Conservation (phyloP, 1,140 invertebrate genomes). For the Zaprionus nigranus region DNA sequence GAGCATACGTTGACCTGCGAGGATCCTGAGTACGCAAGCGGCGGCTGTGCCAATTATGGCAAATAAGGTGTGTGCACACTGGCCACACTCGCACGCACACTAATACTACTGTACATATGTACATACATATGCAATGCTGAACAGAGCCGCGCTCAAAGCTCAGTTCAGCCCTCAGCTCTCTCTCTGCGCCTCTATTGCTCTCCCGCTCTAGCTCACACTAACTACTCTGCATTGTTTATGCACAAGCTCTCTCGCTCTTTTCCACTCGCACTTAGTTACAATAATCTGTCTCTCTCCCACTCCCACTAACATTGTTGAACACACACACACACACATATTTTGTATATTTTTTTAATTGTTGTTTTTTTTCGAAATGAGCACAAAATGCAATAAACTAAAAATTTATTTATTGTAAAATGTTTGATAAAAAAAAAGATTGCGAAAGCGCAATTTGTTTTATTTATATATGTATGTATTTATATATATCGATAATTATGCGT, state of each 20-base stretch:
- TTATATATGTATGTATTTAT: neutral
- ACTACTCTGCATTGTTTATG: conserved; percentile 15
- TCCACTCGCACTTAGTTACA: conserved; percentile 10
- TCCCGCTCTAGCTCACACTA: conserved; percentile 1
- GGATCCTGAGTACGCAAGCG: conserved; percentile 85
- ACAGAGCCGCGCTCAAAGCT: conserved; percentile 40
- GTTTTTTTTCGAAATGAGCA: conserved; percentile 50
- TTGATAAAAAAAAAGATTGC: conserved; percentile 23
- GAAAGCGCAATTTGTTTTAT: conserved; percentile 2
- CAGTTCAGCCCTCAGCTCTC: conserved; percentile 20
- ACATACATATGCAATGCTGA: conserved; percentile 62
- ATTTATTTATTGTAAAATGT: conserved; percentile 76
- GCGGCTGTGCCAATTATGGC: conserved; percentile 75
- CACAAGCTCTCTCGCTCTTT: neutral
- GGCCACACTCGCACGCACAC: conserved; percentile 6
- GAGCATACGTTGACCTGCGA: conserved; percentile 92
- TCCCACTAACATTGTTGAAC: conserved; percentile 50
- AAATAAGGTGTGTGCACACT: conserved; percentile 56
- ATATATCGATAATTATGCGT: conserved; percentile 2
- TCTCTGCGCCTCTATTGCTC: neutral
- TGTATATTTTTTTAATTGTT: conserved; percentile 49
- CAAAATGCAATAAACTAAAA: conserved; percentile 75
- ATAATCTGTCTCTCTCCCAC: neutral
- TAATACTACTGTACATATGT: conserved; percentile 34
- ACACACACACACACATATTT: neutral